Evolutionary conservation across 2,113 vertebrate species (phyloP).

Genomic region (Megaleporinus macrocephalus): DNA sequence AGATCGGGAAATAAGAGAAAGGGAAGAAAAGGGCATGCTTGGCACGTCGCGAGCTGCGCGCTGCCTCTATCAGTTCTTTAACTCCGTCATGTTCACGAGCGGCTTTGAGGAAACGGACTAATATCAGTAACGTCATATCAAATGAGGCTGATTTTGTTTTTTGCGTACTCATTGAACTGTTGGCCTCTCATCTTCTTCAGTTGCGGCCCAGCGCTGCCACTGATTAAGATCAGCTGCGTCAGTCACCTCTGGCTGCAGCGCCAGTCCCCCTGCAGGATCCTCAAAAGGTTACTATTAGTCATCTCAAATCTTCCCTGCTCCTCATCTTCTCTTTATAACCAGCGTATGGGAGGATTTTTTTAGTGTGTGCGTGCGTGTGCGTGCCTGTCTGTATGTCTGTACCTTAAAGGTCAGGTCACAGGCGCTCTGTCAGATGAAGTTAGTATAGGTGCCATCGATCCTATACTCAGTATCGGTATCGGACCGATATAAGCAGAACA

Average conservation of each 20-base stretch:
- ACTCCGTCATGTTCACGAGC: conserved; percentile 21
- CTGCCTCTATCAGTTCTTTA: background rate
- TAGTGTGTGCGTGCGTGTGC: background rate
- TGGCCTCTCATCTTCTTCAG: conserved; percentile 47
- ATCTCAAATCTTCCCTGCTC: conserved; percentile 77
- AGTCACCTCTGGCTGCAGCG: conserved; percentile 72
- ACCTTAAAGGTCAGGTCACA: conserved; percentile 72
- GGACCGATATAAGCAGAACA: too few species aligned
- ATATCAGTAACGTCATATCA: conserved; percentile 6
- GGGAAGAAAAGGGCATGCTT: background rate
- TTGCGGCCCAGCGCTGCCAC: conserved; percentile 9
- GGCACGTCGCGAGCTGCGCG: background rate
- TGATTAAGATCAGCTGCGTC: conserved; percentile 79
- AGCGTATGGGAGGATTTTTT: conserved; percentile 42
- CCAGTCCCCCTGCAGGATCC: conserved; percentile 67
- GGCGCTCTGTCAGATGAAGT: conserved; percentile 61
- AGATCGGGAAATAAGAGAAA: conserved; percentile 3
- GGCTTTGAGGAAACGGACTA: background rate
- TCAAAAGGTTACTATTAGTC: conserved; percentile 74
- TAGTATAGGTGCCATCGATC: too few species aligned
- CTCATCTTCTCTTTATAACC: conserved; percentile 74
- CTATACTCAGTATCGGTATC: too few species aligned
- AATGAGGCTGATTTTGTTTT: conserved; percentile 12
- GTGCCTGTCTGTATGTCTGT: conserved; percentile 35
- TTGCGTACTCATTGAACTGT: conserved; percentile 44